These are phyloP conservation scores for Plutomurus gul DNA, from an alignment of 1,140 invertebrate genomes.

Conservation along the genomic window DNA sequence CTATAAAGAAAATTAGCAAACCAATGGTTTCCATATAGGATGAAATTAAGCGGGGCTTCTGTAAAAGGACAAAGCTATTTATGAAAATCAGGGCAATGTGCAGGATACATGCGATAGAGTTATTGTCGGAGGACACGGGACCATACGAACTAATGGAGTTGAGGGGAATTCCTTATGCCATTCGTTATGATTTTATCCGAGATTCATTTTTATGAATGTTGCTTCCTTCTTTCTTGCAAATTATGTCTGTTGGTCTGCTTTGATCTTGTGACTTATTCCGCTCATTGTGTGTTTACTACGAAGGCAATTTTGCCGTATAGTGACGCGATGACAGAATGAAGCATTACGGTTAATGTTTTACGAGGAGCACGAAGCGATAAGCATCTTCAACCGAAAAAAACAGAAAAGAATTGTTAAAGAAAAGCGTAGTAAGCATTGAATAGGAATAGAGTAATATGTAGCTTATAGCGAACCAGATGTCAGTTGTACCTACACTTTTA, in stretches of 20 bases:
- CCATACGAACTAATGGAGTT: background rate
- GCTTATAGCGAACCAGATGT: too few species aligned
- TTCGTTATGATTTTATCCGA: background rate
- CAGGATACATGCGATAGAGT: background rate
- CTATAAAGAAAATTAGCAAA: too few species aligned
- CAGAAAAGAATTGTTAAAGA: background rate
- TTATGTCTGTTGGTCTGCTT: background rate
- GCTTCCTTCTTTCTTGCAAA: background rate
- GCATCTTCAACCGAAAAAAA: background rate
- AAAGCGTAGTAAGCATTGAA: too few species aligned
- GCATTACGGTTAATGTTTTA: background rate
- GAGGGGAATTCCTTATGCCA: background rate
- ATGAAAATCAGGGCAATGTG: background rate
- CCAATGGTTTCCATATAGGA: too few species aligned
- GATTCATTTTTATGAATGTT: background rate
- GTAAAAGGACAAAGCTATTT: background rate
- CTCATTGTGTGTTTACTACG: background rate
- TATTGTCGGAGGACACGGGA: background rate
- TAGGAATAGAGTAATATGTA: too few species aligned
- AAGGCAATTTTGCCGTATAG: background rate
- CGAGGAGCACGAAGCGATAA: background rate
- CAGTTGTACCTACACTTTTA: too few species aligned
- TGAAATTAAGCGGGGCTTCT: too few species aligned
- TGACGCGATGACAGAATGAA: background rate
- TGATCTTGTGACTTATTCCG: background rate